Evolutionary conservation across 2,113 vertebrate genomes (phyloP), one percentile per base, ranked within the genome.

Genomic region (Oreochromis spilurus): DNA sequence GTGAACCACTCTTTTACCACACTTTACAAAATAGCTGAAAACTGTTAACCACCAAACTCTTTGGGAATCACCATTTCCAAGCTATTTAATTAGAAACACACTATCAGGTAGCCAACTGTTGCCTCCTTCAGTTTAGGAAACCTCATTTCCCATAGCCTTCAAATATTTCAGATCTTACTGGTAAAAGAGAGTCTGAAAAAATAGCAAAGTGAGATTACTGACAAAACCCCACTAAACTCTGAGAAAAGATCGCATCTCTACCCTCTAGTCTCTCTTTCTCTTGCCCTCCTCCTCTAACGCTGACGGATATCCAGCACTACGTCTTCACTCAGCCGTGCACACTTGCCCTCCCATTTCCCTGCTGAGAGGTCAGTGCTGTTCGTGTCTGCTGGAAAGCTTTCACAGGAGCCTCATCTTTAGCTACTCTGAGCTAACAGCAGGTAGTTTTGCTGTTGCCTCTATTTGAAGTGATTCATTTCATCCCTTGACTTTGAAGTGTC

Each of bases 291-390:
- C 90, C 75, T 79, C 79, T 60, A 83, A 86, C 14, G 3, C 83
- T 94, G 92, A 94, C 58, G 85, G 92, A 94, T 93, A 93, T 94
- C 85, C 86, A 82, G 88, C 52, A 12, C 83, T 91, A 90, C 86
- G 81, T 92, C 93, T 94, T 87, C 89, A 92, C 87, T 94, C 92
- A 93, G 87, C 93, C 92, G 16, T 92, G 87, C 90, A 87, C 81
- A 29, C 89, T 90, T 57, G 84, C 55, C 85, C 85, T 91, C 86
- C 65, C 52, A 38, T 89, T 84, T 85, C 85, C 86, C 87, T 19
- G 79, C 91, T 88, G 92, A 88, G 94, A 90, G 94, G 89, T 93
- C 93, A 86, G 87, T 86, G 85, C 86, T 36, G 60, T 43, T 80
- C 83, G 12, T 72, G 84, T 84, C 86, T 79, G 81, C 8, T 82